Evolutionary conservation across 2,797 vertebrate species (phyloP), one percentile per base, ranked within the genome.

Genomic region (Syncerus caffer): DNA sequence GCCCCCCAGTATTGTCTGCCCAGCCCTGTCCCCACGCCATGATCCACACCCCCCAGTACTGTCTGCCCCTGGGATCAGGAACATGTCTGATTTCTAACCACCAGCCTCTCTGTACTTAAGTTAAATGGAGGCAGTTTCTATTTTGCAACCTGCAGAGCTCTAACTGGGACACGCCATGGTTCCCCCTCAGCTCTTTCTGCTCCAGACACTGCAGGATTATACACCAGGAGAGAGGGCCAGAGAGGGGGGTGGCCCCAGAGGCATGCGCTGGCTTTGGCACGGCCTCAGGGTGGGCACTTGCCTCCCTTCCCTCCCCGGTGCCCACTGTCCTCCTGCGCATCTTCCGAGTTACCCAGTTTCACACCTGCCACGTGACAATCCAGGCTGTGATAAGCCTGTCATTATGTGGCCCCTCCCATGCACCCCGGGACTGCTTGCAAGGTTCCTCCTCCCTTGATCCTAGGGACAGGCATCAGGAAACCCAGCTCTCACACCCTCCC

Each of bases 201-300:
- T 58, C 53, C 82, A 42, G 25, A 58, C 8, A 27, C 82, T 29
- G 34, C 14, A 55, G 53, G 19, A 1, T 16, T 29, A 11, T 2
- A 42, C 53, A 7, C 1, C 34, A 42, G 82, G 34, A 57, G 82
- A 27, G 53, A 15, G 23, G 27, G 64, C 64, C 79, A 23, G 31
- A 14, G 31, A 11, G 53, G 2, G 23, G 14, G 23, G 51, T n/a
- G 7, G 2, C 9, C 80, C 14, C 1, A 16, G 34, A 57, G 13
- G 34, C 0, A 0, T 7, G 21, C 0, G 0, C 34, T 57, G 80
- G 34, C 53, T 57, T 38, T 10, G 34, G n/a, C 38, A 7, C 0
- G 11, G 11, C 83, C 57, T 13, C 4, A 0, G 82, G 10, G 83
- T 12, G 27, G 57, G 55, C 3, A 6, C 29, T 10, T 85, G 38